Evolutionary conservation across 2,113 vertebrate genomes (phyloP), one percentile per base, ranked within the genome.

Genomic region (Caretta caretta): DNA sequence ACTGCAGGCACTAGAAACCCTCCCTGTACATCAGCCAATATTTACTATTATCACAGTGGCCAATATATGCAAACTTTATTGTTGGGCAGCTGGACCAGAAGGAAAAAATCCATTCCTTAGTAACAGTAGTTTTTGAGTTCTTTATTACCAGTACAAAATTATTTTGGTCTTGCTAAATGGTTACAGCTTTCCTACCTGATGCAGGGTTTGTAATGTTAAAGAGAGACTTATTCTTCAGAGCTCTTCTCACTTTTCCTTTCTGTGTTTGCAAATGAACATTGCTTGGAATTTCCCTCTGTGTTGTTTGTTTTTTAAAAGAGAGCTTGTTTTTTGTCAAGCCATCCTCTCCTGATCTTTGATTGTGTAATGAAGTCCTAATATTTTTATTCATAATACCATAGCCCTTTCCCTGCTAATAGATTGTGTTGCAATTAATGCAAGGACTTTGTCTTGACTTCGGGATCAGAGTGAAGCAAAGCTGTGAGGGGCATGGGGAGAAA

Each of bases 41-140:
- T 95, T 97, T 89, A 51, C 94, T 89, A 3, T 83, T 84, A 72
- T 89, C 92, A 82, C 89, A 86, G 92, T 50, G 69, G 62, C 29
- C 69, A 94, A 76, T 96, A 96, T 56, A 90, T 72, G 76, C 87
- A 95, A 88, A 92, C 92, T 27, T 84, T 79, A 22, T 86, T 90
- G 85, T 91, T 56, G 20, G 89, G 31, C 80, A 42, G 14, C 49
- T n/a, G 25, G 51, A 83, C 56, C n/a, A 31, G 83, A 94, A 54
- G 82, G 65, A 88, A 79, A 75, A 62, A 16, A 3, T 25, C 35
- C 24, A 1, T 83, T 95, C 54, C 92, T 35, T 94, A 84, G 59
- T 93, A 84, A 86, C 46, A 90, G 78, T 2, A 57, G 62, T 84
- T 90, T 90, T 93, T 91, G 83, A 57, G 14, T 19, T 69, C 29